Conservation (phyloP, 2,797 vertebrate genomes). For the Gorsachius magnificus region DNA sequence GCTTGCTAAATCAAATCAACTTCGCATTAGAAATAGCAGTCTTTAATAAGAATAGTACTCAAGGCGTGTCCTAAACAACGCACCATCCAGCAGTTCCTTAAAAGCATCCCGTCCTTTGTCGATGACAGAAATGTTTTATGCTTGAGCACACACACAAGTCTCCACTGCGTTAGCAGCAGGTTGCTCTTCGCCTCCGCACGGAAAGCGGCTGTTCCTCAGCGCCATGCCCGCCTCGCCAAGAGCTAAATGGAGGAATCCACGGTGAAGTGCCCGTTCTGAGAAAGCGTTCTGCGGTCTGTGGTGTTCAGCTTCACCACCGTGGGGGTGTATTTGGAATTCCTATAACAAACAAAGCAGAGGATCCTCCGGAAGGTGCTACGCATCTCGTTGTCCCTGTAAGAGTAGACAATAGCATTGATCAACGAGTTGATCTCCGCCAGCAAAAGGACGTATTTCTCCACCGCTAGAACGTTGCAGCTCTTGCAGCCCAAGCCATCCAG, state of each 20-base stretch:
- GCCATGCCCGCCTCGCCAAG: not conserved
- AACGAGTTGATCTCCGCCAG: conserved; percentile 92
- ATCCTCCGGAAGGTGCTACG: conserved; percentile 86
- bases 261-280: conserved; percentile 67
- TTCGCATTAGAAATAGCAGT: not conserved
- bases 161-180: not conserved
- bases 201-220: not conserved
- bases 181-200: not conserved
- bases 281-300: conserved; percentile 69
- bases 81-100: not conserved
- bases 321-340: conserved; percentile 57
- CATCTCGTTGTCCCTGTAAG: conserved; percentile 91
- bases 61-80: not conserved
- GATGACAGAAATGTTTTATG: not conserved
- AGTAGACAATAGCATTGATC: conserved; percentile 92
- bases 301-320: conserved; percentile 21
- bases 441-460: conserved; percentile 91
- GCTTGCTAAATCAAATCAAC: not conserved
- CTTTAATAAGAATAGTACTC: not conserved
- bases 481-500: conserved; percentile 85
- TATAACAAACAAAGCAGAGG: conserved; percentile 78
- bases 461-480: conserved; percentile 76
- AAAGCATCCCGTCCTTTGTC: not conserved
- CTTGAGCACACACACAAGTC: not conserved
- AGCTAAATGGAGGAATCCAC: conserved; percentile 74